Evolutionary conservation across 1,140 invertebrate species (phyloP).

Genomic region (Rhyzopertha dominica): DNA sequence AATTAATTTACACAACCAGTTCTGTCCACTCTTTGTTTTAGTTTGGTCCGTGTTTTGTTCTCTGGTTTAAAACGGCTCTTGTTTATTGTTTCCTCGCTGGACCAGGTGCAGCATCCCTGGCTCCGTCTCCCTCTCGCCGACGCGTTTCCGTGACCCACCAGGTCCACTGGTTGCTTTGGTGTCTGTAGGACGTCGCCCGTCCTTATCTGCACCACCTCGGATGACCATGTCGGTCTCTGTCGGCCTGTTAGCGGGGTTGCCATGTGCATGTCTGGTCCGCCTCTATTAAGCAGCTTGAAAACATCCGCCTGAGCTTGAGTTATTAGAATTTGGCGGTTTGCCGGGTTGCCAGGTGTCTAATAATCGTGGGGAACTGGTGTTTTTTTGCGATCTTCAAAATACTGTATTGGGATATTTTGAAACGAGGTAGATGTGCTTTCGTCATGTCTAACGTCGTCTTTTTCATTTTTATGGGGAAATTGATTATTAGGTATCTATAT

Average conservation of each 20-base stretch:
- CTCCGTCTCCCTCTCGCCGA: not conserved
- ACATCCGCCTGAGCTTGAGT: no score
- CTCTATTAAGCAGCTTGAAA: slow-evolving; percentile 32
- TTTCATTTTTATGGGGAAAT: no score
- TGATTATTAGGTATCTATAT: no score
- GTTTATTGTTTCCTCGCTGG: slow-evolving; percentile 35
- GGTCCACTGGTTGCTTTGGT: slow-evolving; percentile 4
- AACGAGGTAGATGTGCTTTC: no score
- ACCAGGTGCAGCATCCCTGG: slow-evolving; percentile 17
- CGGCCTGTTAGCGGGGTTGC: slow-evolving; percentile 27
- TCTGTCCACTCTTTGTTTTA: slow-evolving; percentile 40
- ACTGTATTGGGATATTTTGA: no score
- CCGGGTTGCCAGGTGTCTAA: no score
- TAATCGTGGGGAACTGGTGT: no score
- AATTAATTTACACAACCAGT: slow-evolving; percentile 44
- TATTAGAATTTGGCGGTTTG: no score
- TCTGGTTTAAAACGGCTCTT: slow-evolving; percentile 36
- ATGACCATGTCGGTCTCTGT: slow-evolving; percentile 13
- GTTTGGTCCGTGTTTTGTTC: slow-evolving; percentile 35
- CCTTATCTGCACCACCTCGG: not conserved
- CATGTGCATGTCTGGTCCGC: slow-evolving; percentile 20
- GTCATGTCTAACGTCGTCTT: no score
- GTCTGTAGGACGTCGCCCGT: not conserved
- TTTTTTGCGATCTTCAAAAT: no score
- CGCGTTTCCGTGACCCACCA: not conserved